These are phyloP conservation scores for Rousettus madagascariensis DNA, from an alignment of 2,797 vertebrate species.

Conservation along the genomic window DNA sequence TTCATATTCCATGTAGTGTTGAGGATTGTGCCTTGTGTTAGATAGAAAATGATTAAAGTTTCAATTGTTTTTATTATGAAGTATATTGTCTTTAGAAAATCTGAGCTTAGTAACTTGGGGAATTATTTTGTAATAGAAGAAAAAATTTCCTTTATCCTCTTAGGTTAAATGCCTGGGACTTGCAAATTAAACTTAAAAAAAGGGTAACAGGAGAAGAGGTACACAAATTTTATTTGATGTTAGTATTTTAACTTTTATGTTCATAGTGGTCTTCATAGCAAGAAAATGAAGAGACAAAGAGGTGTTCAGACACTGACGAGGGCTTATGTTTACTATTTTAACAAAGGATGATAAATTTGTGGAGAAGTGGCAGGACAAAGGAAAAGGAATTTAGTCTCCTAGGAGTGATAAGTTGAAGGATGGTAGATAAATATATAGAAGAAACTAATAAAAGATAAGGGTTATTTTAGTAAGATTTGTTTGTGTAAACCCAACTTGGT, in stretches of 20 bases:
- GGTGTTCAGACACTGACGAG: neutral
- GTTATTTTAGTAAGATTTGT: neutral
- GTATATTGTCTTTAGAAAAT: neutral
- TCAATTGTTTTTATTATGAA: neutral
- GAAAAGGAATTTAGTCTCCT: neutral
- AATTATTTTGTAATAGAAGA: neutral
- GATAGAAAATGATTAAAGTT: neutral
- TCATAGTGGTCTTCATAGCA: neutral
- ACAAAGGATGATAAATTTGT: neutral
- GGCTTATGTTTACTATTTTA: neutral
- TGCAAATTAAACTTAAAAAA: neutral
- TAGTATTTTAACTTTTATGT: neutral
- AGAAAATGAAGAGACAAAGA: neutral
- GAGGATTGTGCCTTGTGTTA: neutral
- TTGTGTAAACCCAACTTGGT: neutral
- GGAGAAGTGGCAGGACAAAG: neutral
- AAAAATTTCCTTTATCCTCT: neutral
- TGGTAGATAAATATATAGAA: neutral
- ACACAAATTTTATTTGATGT: neutral
- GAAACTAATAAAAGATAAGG: neutral
- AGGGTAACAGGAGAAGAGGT: neutral
- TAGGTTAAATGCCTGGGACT: neutral
- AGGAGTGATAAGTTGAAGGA: neutral
- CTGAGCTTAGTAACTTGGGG: neutral
- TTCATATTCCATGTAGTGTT: neutral